Evolutionary conservation across 2,888 invertebrate genomes (phyloP), one percentile per base, ranked within the genome.

Genomic region (Orthosia gracilis): DNA sequence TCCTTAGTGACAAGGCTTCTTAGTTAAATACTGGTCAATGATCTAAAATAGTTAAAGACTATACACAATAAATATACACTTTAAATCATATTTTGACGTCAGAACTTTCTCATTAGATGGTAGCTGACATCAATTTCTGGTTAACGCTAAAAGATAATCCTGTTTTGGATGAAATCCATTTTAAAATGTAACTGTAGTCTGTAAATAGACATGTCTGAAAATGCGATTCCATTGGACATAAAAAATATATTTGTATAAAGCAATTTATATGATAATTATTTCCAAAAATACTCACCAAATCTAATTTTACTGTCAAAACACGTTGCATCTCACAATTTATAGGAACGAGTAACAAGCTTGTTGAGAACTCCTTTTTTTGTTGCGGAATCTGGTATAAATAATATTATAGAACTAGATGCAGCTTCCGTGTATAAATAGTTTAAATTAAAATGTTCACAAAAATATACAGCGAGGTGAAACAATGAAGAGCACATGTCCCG

Each of bases 401-500:
- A 59, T 18, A 12, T 31, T 31, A 2, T 2, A 58, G 26, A 50
- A 21, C 23, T 15, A 26, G 31, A 52, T 23, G 5, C 21, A 21
- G 55, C 52, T 57, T 62, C 47, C 11, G 9, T 11, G 26, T n/a
- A 63, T 62, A 66, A 50, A 66, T 55, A 74, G 40, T 59, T 61
- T 70, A 21, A 69, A 80, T 75, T 69, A 75, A 23, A 74, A 4
- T 73, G 57, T 65, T n/a, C 54, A 65, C 50, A 69, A 83, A 81
- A 78, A 69, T 65, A 81, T 54, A 55, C 31, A 69, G 58, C 70
- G 45, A 61, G 50, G 13, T 18, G 54, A 26, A 58, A 71, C 83
- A 82, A 82, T 87, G 78, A 82, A 85, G 73, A 67, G 76, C 87
- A 84, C 77, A 63, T 81, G 87, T 76, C 80, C 76, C 64, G 50